phyloP scores from a whole-genome alignment of 1,140 invertebrate genomes.

The Rhyzopertha dominica region DNA sequence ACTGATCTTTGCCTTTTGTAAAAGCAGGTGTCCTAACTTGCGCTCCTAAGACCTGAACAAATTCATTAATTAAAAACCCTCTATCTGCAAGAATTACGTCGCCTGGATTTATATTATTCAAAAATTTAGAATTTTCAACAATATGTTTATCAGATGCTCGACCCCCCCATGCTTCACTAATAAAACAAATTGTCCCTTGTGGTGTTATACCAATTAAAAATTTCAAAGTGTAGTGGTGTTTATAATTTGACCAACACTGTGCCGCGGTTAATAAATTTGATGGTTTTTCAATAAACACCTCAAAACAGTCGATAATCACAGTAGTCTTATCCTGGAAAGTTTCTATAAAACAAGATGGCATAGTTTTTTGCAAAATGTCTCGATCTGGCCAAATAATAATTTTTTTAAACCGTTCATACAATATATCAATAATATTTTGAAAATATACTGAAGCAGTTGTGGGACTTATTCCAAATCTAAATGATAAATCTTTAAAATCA shows the following conservation, averaged over 20 bases:
- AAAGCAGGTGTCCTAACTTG: constrained; percentile 13
- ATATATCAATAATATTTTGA: too few relatives aligned
- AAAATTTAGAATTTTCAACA: constrained; percentile 14
- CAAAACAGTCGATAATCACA: constrained; percentile 20
- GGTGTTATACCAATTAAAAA: constrained; percentile 26
- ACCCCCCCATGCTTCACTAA: constrained; percentile 21
- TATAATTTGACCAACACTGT: constrained; percentile 27
- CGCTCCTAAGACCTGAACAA: constrained; percentile 3
- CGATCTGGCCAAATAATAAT: constrained; percentile 14
- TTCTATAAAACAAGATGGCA: constrained; percentile 15
- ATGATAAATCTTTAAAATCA: too few relatives aligned
- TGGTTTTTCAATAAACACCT: constrained; percentile 18
- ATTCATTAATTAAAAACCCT: constrained; percentile 21
- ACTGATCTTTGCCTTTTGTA: constrained; percentile 11
- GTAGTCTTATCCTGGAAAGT: too few relatives aligned
- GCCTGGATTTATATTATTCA: constrained; percentile 13
- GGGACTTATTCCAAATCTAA: too few relatives aligned
- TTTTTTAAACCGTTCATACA: constrained; percentile 2
- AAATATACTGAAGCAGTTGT: too few relatives aligned
- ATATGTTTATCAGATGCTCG: constrained; percentile 20
- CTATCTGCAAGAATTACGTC: constrained; percentile 21
- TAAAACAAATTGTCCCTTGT: constrained; percentile 20
- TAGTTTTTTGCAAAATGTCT: constrained; percentile 7
- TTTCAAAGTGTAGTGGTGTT: constrained; percentile 22
- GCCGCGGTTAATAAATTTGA: constrained; percentile 7